Base-by-base conservation (phyloP, 35 echinoderm and acorn worm species). In the Anneissia japonica region DNA sequence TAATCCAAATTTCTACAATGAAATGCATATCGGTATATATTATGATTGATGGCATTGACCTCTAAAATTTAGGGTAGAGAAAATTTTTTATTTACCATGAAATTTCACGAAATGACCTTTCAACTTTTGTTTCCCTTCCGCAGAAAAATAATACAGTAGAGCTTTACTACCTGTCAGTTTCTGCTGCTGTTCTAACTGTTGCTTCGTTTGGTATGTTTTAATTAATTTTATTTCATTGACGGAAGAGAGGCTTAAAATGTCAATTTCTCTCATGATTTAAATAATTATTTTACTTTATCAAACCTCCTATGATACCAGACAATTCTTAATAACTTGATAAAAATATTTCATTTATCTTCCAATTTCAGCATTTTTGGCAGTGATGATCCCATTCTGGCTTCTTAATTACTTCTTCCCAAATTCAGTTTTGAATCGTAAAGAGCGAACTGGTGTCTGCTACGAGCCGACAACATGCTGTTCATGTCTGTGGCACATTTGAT, bases 331-430 rank as follows among this genome's bases (percentile, higher is more conserved):
- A n/a, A n/a, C n/a, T n/a, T n/a, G 40, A 16, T 45, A 45, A 45
- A 16, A 45, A 45, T 45, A 45, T 45, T 45, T 45, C 40, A 45
- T 45, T 45, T 16, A 45, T 45, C 16, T 45, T n/a, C n/a, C 4
- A 45, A 45, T 56, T 74, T 0, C 82, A 98, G 95, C 84, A 35
- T 90, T 94, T 77, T 74, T 91, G 2, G 83, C 81, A 3, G 43
- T 98, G 6, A 88, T 98, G 86, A 35, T 98, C 4, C 95, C 95
- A 32, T 98, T 98, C 80, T 98, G 95, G 95, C 79, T 93, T 36
- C 72, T 98, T 35, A 98, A 98, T 76, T 46, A 87, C 81, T 84
- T 91, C 36, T 98, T 75, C 41, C 79, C 82, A 36, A 87, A 90
- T 34, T 88, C 89, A 74, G 92, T 98, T 0, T 83, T 98, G 89